phyloP scores from a whole-genome alignment of 2,797 vertebrate species.

The Eptatretus atami region DNA sequence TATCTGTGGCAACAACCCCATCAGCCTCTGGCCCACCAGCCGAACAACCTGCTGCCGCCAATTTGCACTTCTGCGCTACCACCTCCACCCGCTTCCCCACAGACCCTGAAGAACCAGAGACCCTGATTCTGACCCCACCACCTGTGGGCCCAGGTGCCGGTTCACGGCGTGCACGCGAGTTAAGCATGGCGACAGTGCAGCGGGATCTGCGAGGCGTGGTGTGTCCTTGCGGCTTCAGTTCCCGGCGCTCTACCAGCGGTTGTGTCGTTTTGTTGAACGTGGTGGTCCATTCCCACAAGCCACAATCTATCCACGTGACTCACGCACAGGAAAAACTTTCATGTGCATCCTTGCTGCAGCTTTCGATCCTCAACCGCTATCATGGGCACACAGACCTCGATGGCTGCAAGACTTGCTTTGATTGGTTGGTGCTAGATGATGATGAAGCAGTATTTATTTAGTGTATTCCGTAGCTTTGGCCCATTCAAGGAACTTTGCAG shows the following conservation, averaged over 20 bases:
- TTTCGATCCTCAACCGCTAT: conserved; percentile 62
- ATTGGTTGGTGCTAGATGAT: conserved; percentile 8
- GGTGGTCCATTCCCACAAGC: conserved; percentile 74
- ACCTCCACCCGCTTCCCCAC: neutral
- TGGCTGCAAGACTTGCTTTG: conserved; percentile 83
- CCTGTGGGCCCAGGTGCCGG: conserved; percentile 64
- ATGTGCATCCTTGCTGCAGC: conserved; percentile 99
- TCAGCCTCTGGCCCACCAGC: conserved; percentile 12
- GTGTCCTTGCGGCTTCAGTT: conserved; percentile 83
- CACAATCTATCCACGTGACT: conserved; percentile 92
- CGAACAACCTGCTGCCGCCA: neutral
- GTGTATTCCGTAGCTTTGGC: no score
- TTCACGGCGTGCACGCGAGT: conserved; percentile 56
- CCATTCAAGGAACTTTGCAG: no score
- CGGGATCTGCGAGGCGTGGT: conserved; percentile 65
- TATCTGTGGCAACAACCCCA: conserved; percentile 56
- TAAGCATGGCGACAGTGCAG: conserved; percentile 88
- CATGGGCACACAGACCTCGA: conserved; percentile 75
- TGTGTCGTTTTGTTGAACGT: conserved; percentile 73
- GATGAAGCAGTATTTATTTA: no score
- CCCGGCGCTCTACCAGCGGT: conserved; percentile 60
- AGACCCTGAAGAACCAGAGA: conserved; percentile 43
- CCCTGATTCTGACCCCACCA: conserved; percentile 66
- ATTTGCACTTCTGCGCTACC: neutral
- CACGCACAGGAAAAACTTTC: conserved; percentile 78